Conservation (phyloP, 1,140 invertebrate species). For the Amphibalanus amphitrite region DNA sequence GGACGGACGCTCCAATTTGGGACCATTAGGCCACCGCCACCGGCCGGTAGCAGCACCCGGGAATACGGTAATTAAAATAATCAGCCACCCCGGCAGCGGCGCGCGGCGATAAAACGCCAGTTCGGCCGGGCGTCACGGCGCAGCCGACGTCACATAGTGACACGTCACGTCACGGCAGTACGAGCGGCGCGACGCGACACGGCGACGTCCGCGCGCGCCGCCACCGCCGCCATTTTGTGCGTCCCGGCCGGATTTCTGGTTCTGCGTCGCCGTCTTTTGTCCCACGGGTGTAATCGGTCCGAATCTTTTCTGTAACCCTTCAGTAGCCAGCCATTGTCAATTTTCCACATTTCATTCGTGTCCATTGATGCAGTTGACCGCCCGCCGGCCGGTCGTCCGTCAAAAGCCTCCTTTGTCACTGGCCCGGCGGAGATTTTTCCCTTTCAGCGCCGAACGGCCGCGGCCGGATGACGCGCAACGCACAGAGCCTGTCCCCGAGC, state of each 20-base stretch:
- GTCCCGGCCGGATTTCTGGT: not conserved
- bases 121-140: not conserved
- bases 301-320: constrained; percentile 1
- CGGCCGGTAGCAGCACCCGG: too few species aligned
- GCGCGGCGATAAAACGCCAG: not conserved
- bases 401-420: not conserved
- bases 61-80: not conserved
- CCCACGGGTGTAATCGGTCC: not conserved
- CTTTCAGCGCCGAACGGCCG: not conserved
- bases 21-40: not conserved
- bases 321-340: not conserved
- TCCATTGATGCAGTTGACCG: not conserved
- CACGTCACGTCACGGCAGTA: too few species aligned
- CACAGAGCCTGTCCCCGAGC: too few species aligned
- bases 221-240: not conserved
- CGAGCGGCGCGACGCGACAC: too few species aligned
- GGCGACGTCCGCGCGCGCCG: too few species aligned
- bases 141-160: too few species aligned
- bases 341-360: not conserved
- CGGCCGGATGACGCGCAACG: too few species aligned
- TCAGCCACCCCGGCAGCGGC: not conserved
- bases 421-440: not conserved
- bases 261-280: not conserved
- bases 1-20: not conserved
- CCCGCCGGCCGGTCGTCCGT: not conserved